Percentiles rank a stretch among this genome's conserved stretches.
These are phyloP conservation scores for Phyllotreta striolata DNA, from an alignment of 2,888 invertebrate species.

Conservation along the genomic window DNA sequence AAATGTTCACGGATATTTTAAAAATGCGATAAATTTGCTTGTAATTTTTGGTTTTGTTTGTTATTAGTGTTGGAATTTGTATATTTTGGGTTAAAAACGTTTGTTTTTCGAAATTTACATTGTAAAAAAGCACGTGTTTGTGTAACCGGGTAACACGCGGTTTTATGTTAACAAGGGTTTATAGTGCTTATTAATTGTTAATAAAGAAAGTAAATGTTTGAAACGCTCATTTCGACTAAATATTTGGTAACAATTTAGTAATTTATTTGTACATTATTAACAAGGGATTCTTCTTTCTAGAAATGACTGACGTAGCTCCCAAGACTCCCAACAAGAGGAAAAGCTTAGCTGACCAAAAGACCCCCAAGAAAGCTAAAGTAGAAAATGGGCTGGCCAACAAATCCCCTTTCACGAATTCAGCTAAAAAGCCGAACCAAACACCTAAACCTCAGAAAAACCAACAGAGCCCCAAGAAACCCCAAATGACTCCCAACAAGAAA, in stretches of 20 bases:
- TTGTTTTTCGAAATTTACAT: no score
- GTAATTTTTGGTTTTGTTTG: no score
- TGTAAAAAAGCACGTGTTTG: no score
- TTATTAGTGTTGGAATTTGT: no score
- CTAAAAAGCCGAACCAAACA: slow-evolving; percentile 19
- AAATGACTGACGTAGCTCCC: slow-evolving; percentile 34
- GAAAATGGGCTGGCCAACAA: slow-evolving; percentile 27
- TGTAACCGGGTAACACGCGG: no score
- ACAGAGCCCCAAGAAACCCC: not conserved
- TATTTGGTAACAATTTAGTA: not conserved
- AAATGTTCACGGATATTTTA: no score
- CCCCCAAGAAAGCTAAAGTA: slow-evolving; percentile 30
- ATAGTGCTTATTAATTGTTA: no score
- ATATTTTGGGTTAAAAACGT: no score
- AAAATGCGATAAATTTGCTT: no score
- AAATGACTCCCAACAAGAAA: slow-evolving; percentile 22
- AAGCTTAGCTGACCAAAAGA: slow-evolving; percentile 23
- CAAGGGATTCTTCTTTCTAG: slow-evolving; percentile 18
- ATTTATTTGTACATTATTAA: not conserved
- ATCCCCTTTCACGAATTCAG: slow-evolving; percentile 14
- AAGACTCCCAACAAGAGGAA: slow-evolving; percentile 34
- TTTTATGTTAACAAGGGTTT: no score
- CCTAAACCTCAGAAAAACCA: slow-evolving; percentile 8
- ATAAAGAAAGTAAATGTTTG: no score
- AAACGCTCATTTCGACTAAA: not conserved